phyloP scores from a whole-genome alignment of 2,888 invertebrate species.

The Dione juno region DNA sequence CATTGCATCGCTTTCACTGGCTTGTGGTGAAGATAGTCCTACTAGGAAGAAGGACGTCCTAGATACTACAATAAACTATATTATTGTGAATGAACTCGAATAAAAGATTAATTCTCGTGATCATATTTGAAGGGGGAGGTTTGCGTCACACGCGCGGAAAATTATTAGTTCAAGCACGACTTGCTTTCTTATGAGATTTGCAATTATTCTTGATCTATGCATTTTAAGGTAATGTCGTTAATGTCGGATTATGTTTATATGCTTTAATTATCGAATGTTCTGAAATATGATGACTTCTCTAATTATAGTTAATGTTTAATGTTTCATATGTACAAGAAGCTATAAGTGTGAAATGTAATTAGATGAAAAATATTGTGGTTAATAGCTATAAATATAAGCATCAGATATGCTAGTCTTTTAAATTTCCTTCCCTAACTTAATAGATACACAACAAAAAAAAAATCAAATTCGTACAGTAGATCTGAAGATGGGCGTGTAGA shows the following conservation, averaged over 20 bases:
- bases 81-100: conserved; percentile 54
- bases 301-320: too few relatives aligned
- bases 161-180: conserved; percentile 54
- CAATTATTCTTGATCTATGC: conserved; percentile 37
- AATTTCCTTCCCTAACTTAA: too few relatives aligned
- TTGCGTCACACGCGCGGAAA: conserved; percentile 49
- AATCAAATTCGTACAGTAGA: too few relatives aligned
- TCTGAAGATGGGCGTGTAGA: too few relatives aligned
- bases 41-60: conserved; percentile 64
- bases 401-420: too few relatives aligned
- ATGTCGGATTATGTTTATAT: conserved; percentile 13
- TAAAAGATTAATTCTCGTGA: conserved; percentile 50
- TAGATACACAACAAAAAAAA: too few relatives aligned
- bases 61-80: conserved; percentile 62
- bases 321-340: too few relatives aligned
- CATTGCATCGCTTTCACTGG: conserved; percentile 66
- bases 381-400: too few relatives aligned
- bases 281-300: neutral
- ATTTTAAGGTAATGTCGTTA: conserved; percentile 22
- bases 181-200: conserved; percentile 42
- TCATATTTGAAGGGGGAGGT: conserved; percentile 45
- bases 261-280: conserved; percentile 4
- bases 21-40: conserved; percentile 64
- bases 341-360: too few relatives aligned
- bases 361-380: too few relatives aligned